phyloP scores from a whole-genome alignment of 2,797 vertebrate genomes.

The Champsocephalus esox region DNA sequence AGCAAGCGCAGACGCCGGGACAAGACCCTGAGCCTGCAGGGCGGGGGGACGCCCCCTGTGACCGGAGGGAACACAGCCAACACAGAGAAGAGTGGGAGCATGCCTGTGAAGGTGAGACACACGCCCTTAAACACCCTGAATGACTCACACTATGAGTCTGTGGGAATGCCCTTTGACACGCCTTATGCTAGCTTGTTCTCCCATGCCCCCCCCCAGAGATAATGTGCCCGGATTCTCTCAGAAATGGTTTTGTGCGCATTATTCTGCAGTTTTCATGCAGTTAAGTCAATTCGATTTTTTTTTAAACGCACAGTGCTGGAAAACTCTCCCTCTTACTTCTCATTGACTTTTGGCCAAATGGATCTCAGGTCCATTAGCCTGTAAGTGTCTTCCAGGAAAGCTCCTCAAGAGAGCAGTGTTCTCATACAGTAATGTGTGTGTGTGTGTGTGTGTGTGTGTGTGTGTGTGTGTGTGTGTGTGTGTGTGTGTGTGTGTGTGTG shows the following conservation, averaged over 20 bases:
- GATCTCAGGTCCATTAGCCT: constrained; percentile 77
- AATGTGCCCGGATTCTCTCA: background rate
- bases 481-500: constrained; percentile 6
- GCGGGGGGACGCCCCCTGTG: constrained; percentile 44
- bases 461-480: constrained; percentile 18
- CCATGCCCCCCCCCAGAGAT: background rate
- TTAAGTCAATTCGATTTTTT: background rate
- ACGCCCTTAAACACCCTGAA: background rate
- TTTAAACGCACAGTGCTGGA: constrained; percentile 19
- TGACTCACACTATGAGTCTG: background rate
- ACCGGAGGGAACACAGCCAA: constrained; percentile 57
- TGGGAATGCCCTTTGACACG: background rate
- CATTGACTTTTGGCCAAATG: constrained; percentile 70
- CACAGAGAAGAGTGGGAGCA: constrained; percentile 86
- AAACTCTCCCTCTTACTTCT: background rate
- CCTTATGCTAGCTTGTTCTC: background rate
- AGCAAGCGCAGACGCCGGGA: constrained; percentile 90
- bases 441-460: background rate
- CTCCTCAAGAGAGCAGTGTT: constrained; percentile 57
- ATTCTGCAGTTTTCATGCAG: background rate
- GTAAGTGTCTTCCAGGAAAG: constrained; percentile 79
- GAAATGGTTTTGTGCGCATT: background rate
- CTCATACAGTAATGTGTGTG: constrained; percentile 13
- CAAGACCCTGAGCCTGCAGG: constrained; percentile 91
- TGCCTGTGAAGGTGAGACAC: constrained; percentile 90